phyloP scores from a whole-genome alignment of 2,113 vertebrate species.

The Scartelaos histophorus region DNA sequence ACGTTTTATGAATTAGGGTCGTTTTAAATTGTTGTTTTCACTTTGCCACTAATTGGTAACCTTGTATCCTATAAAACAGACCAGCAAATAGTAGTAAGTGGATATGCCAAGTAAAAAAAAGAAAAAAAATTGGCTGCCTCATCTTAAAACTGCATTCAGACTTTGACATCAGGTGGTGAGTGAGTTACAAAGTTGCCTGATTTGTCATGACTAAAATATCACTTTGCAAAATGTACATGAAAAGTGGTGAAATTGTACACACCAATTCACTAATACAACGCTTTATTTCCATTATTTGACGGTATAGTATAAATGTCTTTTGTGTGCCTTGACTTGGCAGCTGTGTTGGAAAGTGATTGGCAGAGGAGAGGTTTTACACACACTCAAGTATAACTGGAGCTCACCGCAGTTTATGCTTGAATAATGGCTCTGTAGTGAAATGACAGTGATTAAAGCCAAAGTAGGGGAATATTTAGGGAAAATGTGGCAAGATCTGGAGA shows the following conservation, averaged over 20 bases:
- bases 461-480: background rate
- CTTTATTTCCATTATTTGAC: slow-evolving; percentile 1
- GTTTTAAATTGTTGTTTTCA: background rate
- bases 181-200: background rate
- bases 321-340: slow-evolving; percentile 4
- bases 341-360: background rate
- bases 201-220: slow-evolving; percentile 5
- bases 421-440: background rate
- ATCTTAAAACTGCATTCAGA: background rate
- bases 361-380: slow-evolving; percentile 45
- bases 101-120: background rate
- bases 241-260: background rate
- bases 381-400: background rate
- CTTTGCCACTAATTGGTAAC: background rate
- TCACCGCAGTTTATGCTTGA: background rate
- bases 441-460: slow-evolving; percentile 7
- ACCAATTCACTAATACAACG: background rate
- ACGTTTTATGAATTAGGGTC: background rate
- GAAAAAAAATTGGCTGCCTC: background rate
- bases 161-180: slow-evolving; percentile 35
- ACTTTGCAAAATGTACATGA: background rate
- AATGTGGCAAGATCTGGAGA: background rate
- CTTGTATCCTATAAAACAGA: background rate
- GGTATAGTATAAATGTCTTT: background rate
- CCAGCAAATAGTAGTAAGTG: background rate